phyloP scores from a whole-genome alignment of 2,888 invertebrate species.

The Polietes domitor region DNA sequence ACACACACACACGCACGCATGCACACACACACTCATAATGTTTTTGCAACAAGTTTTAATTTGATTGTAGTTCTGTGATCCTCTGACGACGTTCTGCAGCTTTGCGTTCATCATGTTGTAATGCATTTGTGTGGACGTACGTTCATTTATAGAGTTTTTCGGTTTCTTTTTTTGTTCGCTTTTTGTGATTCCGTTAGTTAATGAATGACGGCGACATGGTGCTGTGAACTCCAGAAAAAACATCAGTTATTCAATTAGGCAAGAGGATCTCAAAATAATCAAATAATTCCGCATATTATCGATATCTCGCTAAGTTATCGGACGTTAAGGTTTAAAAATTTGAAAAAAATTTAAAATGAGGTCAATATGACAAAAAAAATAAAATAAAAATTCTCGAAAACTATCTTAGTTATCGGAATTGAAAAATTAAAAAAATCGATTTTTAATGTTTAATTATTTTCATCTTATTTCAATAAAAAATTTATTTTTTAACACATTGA shows the following conservation, averaged over 20 bases:
- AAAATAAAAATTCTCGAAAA: too few species aligned
- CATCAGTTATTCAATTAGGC: not conserved
- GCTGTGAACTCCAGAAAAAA: not conserved
- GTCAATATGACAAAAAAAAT: too few species aligned
- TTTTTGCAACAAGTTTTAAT: constrained; percentile 67
- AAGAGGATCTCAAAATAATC: too few species aligned
- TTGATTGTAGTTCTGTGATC: constrained; percentile 47
- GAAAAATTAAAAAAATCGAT: too few species aligned
- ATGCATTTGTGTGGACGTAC: constrained; percentile 51
- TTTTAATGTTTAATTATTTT: too few species aligned
- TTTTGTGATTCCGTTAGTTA: constrained; percentile 56
- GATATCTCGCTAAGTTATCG: too few species aligned
- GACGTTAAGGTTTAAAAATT: too few species aligned
- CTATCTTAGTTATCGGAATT: too few species aligned
- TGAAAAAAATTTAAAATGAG: too few species aligned
- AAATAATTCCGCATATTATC: too few species aligned
- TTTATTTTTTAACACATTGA: too few species aligned
- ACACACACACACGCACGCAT: constrained; percentile 18
- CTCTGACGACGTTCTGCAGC: constrained; percentile 50
- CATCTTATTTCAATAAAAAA: too few species aligned
- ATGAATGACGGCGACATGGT: constrained; percentile 38
- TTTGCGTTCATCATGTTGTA: constrained; percentile 41
- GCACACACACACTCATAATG: constrained; percentile 36
- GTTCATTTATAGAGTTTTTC: constrained; percentile 33
- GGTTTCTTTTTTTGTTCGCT: constrained; percentile 40